phyloP scores from a whole-genome alignment of 2,888 invertebrate genomes.

The Erebia palarica region DNA sequence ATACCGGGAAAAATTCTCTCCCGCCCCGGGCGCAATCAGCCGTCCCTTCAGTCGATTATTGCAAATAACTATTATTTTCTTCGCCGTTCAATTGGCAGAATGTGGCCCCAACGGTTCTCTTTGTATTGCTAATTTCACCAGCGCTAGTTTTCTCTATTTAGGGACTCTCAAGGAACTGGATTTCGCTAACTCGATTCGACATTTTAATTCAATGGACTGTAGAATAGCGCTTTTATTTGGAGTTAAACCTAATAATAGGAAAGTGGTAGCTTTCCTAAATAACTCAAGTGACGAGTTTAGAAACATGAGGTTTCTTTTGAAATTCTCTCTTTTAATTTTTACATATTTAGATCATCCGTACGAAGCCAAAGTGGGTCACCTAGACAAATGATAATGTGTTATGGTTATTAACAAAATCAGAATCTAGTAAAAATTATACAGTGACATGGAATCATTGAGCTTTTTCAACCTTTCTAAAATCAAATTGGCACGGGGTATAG shows the following conservation, averaged over 20 bases:
- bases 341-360: no score
- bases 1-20: conserved; percentile 60
- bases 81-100: conserved; percentile 73
- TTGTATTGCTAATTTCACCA: conserved; percentile 72
- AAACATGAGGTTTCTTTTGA: no score
- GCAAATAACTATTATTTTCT: conserved; percentile 75
- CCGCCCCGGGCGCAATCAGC: conserved; percentile 76
- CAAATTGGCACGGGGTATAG: no score
- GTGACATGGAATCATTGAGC: no score
- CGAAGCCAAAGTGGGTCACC: no score
- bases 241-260: neutral
- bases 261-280: no score
- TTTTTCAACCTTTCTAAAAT: no score
- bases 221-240: neutral
- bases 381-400: no score
- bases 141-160: conserved; percentile 66
- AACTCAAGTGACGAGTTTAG: no score
- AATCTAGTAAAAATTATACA: no score
- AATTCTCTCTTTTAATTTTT: no score
- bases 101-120: conserved; percentile 54
- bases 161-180: conserved; percentile 33
- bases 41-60: conserved; percentile 78
- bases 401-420: no score
- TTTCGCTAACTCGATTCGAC: conserved; percentile 41
- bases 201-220: conserved; percentile 1